These are phyloP conservation scores for Vicugna pacos DNA, from an alignment of 2,113 vertebrate species.

Conservation along the genomic window DNA sequence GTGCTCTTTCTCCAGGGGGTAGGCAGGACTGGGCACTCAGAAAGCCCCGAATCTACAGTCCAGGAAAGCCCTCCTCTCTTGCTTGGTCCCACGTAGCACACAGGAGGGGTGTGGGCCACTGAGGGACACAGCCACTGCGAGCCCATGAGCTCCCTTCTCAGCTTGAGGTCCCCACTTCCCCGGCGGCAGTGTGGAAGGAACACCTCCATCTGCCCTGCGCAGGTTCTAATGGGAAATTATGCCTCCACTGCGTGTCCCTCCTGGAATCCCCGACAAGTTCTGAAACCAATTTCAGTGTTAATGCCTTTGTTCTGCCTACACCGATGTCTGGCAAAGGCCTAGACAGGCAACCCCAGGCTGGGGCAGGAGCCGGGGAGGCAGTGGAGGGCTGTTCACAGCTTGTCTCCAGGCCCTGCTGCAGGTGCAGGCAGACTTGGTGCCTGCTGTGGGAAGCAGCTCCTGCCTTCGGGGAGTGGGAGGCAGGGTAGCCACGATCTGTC, in stretches of 20 bases:
- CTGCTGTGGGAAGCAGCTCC: neutral
- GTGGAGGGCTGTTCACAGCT: neutral
- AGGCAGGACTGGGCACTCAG: neutral
- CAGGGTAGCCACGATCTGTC: neutral
- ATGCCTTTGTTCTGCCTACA: neutral
- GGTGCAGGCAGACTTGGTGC: neutral
- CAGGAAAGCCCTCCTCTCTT: neutral
- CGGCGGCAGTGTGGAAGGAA: neutral
- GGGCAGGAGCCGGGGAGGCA: neutral
- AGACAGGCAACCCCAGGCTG: neutral
- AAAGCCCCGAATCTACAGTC: no score
- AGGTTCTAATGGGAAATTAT: neutral
- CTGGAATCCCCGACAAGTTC: neutral
- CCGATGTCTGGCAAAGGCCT: neutral
- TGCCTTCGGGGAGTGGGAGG: neutral
- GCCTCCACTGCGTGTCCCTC: neutral
- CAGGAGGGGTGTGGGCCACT: rapidly evolving
- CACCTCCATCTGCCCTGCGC: neutral
- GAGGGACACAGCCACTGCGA: neutral
- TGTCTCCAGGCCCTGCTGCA: neutral
- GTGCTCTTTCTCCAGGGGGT: neutral
- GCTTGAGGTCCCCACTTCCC: neutral
- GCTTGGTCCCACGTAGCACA: neutral
- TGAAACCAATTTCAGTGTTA: neutral
- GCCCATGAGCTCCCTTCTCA: neutral